Base-by-base conservation (phyloP, 53 echinoderm and acorn worm genomes). In the Crossaster papposus region DNA sequence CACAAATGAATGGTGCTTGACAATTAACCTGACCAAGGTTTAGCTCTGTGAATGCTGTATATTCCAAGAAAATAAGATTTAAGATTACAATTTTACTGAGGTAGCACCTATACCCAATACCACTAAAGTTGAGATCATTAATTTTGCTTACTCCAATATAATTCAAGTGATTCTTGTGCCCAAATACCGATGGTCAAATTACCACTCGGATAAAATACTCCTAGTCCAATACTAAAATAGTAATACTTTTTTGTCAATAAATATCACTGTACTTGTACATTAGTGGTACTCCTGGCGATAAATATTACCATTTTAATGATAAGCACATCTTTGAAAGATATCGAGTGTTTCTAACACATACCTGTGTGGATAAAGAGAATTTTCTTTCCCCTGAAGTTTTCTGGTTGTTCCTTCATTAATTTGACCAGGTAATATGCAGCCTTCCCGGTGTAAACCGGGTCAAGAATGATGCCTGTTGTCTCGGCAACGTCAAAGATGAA, bases 291-390 rank as follows among this genome's bases (percentile, higher is more conserved):
- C 15, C 58, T 18, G 17, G 14, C 22, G 3, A 14, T 58, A 58
- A 44, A 44, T 44, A 44, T 5, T 7, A 44, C 44, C 9, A 44
- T 44, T 44, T 44, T 7, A 44, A 44, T 44, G 44, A 44, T 1
- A 5, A 44, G 44, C 44, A 44, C 9, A 44, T 54, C 23, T 30
- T 15, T 0, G 55, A 23, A n/a, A n/a, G 51, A 55, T 54, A 54
- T 31, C 55, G 0, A 54, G 31, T 71, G 30, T 62, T 17, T 62
- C 12, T 14, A 20, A 18, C 23, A 76, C 94, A 83, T 78, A 96
- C 96, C 96, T 89, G 96, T 96, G 74, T 96, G 94, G 23, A 96
- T 81, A 35, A 94, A 96, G 36, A 96, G 90, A 23, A 96, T 79
- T 62, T 94, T 92, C 81, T 94, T 94, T 24, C 96, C 96, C 35